Conservation (phyloP, 2,113 vertebrate species). For the Onychorhynchus coronatus region DNA sequence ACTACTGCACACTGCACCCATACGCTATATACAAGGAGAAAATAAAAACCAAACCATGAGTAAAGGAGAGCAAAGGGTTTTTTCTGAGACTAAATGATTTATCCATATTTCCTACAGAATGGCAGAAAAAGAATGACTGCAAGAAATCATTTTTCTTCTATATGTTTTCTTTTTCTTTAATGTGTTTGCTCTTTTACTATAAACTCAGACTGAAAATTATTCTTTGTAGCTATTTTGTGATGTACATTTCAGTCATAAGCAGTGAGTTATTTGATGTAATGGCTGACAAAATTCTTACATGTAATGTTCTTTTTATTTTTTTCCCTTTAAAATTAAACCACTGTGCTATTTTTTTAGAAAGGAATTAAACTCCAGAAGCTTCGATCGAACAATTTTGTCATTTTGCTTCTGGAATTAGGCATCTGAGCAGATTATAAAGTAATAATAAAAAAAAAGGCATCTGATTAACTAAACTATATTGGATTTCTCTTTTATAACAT, state of each 20-base stretch:
- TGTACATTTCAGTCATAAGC: neutral
- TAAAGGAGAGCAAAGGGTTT: neutral
- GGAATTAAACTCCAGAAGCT: conserved; percentile 4
- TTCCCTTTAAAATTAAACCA: neutral
- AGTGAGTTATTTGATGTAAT: neutral
- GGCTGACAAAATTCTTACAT: conserved; percentile 4
- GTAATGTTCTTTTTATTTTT: neutral
- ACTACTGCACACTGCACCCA: neutral
- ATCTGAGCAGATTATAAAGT: conserved; percentile 15
- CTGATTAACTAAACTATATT: conserved; percentile 32
- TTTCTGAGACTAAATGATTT: neutral
- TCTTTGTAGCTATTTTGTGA: neutral
- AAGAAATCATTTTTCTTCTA: neutral
- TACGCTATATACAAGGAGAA: neutral
- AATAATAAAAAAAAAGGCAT: conserved; percentile 23
- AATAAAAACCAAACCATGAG: neutral
- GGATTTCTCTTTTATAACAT: conserved; percentile 33
- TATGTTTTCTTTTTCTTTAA: neutral
- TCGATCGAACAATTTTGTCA: neutral
- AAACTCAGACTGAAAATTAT: neutral
- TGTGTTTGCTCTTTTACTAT: neutral
- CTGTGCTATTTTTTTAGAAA: conserved; percentile 8
- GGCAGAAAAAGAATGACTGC: neutral
- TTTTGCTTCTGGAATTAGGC: conserved; percentile 36
- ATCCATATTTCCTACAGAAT: neutral